Base-by-base conservation (phyloP, 35 echinoderm and acorn worm genomes). In the Ptychodera flava region DNA sequence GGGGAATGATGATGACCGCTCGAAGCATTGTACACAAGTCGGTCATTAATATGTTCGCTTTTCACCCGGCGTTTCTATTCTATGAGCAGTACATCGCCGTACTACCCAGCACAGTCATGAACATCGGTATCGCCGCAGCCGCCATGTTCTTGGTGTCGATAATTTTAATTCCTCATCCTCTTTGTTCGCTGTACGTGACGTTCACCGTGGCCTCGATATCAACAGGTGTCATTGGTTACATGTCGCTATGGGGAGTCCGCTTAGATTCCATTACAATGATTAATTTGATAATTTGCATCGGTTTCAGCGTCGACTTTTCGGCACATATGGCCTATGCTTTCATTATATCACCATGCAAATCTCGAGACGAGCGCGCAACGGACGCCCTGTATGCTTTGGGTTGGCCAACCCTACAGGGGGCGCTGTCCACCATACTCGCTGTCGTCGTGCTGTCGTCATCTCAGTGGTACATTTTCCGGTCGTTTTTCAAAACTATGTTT, bases 291-390 rank as follows among this genome's bases (percentile, higher is more conserved):
- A 77, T 97, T 35, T 93, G 78, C 30, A 38, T 95, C 31, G 93
- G 93, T 0, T 95, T 95, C 28, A 95, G 93, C 33, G 87, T 95
- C 0, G 93, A 95, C 32, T 95, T 90, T 75, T 93, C 93, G 0
- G 87, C 88, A 34, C 93, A 92, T 38, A 90, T 92, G 1, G 83
- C 84, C 31, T 92, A 89, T 33, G 64, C 90, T 27, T 95, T 89
- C 38, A 34, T 86, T 0, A 34, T 86, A 15, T 85, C 86, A 30
- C 1, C 77, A 28, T 77, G 81, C 32, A 28, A 22, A n/a, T 33
- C n/a, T 15, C 35, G 76, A 83, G 38, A 80, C 0, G 77, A 36
- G 33, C 75, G 36, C 37, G 77, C 75, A 6, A 78, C 53, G 16
- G 38, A 79, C 53, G 80, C 86, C 0, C 33, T 88, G 31, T 85